Evolutionary conservation across 92 coral and sea anemone species (phyloP), one percentile per base, ranked within the genome.

Genomic region (Paragorgia papillata): DNA sequence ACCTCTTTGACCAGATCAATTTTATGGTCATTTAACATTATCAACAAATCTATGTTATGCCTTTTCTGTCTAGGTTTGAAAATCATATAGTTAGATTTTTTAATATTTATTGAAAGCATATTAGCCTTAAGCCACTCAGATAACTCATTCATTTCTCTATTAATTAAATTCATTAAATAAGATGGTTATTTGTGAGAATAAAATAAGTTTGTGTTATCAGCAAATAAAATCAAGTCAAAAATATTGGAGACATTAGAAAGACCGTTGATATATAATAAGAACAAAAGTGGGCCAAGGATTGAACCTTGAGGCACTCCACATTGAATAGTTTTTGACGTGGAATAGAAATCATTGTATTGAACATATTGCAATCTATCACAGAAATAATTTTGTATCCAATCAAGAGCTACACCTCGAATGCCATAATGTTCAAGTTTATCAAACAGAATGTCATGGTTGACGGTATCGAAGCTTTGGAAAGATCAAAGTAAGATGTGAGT

Each of bases 271-370:
- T 57, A 75, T 9, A 75, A 24, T 7, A 56, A 34, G 32, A 75
- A 75, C 26, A 75, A 37, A 18, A 70, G 34, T 20, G 80, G 57
- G 22, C 80, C 80, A 22, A 74, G 14, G 13, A 74, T 51, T 17
- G 80, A 74, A 54, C 80, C 80, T 74, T 74, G 80, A 55, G 80
- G 80, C 15, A 74, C 80, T 28, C 80, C 80, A 74, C 80, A 74
- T 53, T 54, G 53, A 26, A 74, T 54, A 14, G 12, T 24, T 26
- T 40, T 48, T 14, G 7, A 12, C 17, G 76, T n/a, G 26, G 76
- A 69, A 39, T 24, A n/a, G 40, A 21, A 26, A 7, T 46, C 57
- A 35, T 69, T 69, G 29, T 39, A 69, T 50, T 69, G 76, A n/a
- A 69, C 76, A 69, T 30, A 69, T 50, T 69, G 76, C n/a, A 22